Base-by-base conservation (phyloP, 2,113 vertebrate species). In the Xenopus borealis region DNA sequence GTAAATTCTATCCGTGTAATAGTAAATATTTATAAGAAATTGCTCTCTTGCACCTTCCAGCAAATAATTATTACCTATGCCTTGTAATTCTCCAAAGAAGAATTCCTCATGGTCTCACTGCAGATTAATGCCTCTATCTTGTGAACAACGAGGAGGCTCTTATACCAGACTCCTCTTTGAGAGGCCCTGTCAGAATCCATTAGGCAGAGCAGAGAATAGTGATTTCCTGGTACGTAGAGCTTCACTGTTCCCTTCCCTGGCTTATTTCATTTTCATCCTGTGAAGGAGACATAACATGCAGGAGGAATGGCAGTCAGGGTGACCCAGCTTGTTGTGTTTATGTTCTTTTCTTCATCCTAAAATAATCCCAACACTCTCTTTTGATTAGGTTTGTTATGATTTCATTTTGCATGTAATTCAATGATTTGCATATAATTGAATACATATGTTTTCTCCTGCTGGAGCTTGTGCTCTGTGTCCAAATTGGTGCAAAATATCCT, bases 261-360 rank as follows among this genome's bases (percentile, higher is more conserved):
- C 52, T 72, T 73, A 73, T 73, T 73, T 66, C 64, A 73, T 66
- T 73, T 73, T 52, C 62, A 46, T 12, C 58, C 27, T 66, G 62
- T 72, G 71, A 73, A 66, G 8, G 17, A 62, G 44, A 63, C 12
- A n/a, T 13, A 55, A 55, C 55, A 45, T 10, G 52, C 71, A 27
- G 23, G 23, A 27, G 23, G 23, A 2, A 27, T 27, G 62, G 71
- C 2, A 27, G 23, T 27, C 23, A 27, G 23, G 23, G 23, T 27
- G 23, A 27, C 23, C n/a, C 50, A 57, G 44, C 59, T 12, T 52
- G 12, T 12, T 65, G n/a, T 45, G 66, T 66, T 73, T 30, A 18
- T 58, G 18, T 46, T 40, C n/a, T 23, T 68, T 68, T 68, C 8
- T 18, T 20, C 46, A 63, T 45, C 19, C 23, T 52, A n/a, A 18